These are phyloP conservation scores for Hystrix cristata DNA, from an alignment of 2,113 vertebrate genomes.

Conservation along the genomic window DNA sequence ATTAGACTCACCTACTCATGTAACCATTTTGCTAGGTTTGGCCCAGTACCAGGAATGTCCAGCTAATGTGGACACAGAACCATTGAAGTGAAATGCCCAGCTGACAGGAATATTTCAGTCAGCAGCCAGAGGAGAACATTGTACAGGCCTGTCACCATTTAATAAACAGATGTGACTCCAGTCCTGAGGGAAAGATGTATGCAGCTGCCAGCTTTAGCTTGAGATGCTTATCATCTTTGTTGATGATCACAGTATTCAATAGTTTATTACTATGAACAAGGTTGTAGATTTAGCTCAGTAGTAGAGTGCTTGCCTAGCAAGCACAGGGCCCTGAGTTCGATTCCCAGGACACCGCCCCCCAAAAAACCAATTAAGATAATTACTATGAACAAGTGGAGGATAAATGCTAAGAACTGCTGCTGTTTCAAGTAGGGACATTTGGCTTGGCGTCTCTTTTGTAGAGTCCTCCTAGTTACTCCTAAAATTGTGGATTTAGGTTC, in stretches of 20 bases:
- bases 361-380: not conserved
- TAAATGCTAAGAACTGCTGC: not conserved
- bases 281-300: too few species aligned
- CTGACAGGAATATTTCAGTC: not conserved
- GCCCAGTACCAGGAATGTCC: not conserved
- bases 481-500: not conserved
- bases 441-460: not conserved
- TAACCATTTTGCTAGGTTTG: not conserved
- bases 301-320: too few species aligned
- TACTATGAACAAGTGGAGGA: not conserved
- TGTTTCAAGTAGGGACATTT: not conserved
- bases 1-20: not conserved
- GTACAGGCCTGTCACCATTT: not conserved
- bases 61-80: not conserved
- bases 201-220: not conserved
- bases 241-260: not conserved
- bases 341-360: too few species aligned
- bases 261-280: not conserved
- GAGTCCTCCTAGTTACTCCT: not conserved
- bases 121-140: not conserved
- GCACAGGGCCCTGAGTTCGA: too few species aligned
- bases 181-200: not conserved
- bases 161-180: not conserved
- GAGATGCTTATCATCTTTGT: not conserved
- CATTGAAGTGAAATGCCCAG: not conserved